Evolutionary conservation across 2,888 invertebrate species (phyloP).

Genomic region (Cryptophagus acutangulus): DNA sequence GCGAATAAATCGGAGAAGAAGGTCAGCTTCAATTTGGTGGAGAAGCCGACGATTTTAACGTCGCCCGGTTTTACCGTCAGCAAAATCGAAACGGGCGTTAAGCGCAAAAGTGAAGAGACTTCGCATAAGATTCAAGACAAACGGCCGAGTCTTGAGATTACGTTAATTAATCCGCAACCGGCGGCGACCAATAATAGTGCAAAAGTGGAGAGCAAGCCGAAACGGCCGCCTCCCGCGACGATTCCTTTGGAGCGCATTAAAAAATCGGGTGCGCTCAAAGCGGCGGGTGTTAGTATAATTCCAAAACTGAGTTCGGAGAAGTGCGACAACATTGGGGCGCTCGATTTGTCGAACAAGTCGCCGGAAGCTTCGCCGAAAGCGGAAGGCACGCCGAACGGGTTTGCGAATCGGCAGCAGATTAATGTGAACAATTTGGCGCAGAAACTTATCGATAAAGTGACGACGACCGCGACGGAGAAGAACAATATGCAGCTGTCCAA

Average conservation of each 20-base stretch:
- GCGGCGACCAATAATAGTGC: constrained; percentile 14
- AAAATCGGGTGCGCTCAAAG: constrained; percentile 41
- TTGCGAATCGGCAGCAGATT: constrained; percentile 21
- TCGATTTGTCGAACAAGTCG: constrained; percentile 50
- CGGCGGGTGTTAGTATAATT: constrained; percentile 40
- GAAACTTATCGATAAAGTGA: no score
- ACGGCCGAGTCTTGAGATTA: constrained; percentile 44
- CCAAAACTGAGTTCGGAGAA: constrained; percentile 39
- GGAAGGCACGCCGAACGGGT: constrained; percentile 28
- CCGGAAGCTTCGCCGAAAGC: constrained; percentile 40
- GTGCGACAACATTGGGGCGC: constrained; percentile 51
- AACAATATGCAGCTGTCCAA: constrained; percentile 45
- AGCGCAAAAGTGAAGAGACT: constrained; percentile 37
- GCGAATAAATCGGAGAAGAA: constrained; percentile 25
- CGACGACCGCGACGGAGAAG: constrained; percentile 20
- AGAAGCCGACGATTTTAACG: constrained; percentile 21
- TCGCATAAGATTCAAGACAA: constrained; percentile 35
- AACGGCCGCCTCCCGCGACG: constrained; percentile 53
- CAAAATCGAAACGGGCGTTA: constrained; percentile 44
- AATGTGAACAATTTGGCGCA: constrained; percentile 15
- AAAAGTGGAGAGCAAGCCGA: constrained; percentile 29
- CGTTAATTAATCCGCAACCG: constrained; percentile 39
- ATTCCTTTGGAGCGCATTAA: constrained; percentile 52
- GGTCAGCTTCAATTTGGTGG: constrained; percentile 18
- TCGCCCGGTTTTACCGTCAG: constrained; percentile 46